Conservation (phyloP, 1,140 invertebrate species). For the Drosophila triauraria region DNA sequence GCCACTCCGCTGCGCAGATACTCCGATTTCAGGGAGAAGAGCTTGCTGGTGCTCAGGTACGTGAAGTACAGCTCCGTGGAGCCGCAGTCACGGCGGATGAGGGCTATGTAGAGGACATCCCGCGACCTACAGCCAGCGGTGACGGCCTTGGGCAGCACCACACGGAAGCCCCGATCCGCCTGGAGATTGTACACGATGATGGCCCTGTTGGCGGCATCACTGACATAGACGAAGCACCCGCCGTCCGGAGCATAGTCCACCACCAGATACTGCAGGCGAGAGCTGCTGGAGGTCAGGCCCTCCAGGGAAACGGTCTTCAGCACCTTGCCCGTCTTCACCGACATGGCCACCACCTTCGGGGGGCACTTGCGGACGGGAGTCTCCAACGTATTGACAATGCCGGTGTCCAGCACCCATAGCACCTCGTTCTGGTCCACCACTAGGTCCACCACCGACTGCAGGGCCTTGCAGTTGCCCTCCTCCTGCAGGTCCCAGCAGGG, state of each 20-base stretch:
- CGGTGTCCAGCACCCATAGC: slow-evolving; percentile 88
- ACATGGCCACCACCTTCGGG: slow-evolving; percentile 87
- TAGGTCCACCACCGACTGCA: slow-evolving; percentile 88
- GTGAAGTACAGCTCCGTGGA: slow-evolving; percentile 87
- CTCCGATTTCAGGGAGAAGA: slow-evolving; percentile 87
- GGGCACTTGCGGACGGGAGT: slow-evolving; percentile 86
- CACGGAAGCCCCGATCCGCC: slow-evolving; percentile 86
- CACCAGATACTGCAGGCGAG: slow-evolving; percentile 87
- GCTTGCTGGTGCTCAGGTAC: slow-evolving; percentile 86
- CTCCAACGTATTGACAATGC: slow-evolving; percentile 87
- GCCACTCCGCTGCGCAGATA: slow-evolving; percentile 86
- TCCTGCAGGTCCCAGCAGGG: slow-evolving; percentile 88
- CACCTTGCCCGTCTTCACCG: slow-evolving; percentile 86
- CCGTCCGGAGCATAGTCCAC: slow-evolving; percentile 87
- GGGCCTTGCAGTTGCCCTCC: slow-evolving; percentile 86
- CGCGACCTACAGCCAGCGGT: slow-evolving; percentile 78
- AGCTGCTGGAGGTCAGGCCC: slow-evolving; percentile 85
- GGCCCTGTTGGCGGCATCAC: slow-evolving; percentile 87
- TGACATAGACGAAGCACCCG: slow-evolving; percentile 87
- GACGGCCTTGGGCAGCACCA: slow-evolving; percentile 87
- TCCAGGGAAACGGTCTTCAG: slow-evolving; percentile 87
- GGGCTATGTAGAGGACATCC: slow-evolving; percentile 87
- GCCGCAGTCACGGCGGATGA: slow-evolving; percentile 86
- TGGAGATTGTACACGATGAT: slow-evolving; percentile 88
- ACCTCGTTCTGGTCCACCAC: slow-evolving; percentile 86